These are phyloP conservation scores for Hydractinia echinata DNA, from an alignment of 30 jellyfish, hydroid and myxozoan genomes.

Conservation along the genomic window DNA sequence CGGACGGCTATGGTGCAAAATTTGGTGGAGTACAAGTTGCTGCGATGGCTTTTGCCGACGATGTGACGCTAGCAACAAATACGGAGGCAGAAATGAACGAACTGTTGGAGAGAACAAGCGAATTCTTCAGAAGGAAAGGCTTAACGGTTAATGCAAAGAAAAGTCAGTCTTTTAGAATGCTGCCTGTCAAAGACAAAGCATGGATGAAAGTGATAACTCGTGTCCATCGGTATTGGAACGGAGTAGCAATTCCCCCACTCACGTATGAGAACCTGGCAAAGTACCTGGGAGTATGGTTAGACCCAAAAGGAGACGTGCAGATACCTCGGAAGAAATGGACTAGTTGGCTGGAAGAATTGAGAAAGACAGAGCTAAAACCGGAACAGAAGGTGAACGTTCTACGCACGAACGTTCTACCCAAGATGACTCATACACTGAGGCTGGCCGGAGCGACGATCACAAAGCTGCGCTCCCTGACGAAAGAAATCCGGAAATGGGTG, in stretches of 20 bases:
- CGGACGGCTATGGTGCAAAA: conserved; percentile 8
- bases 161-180: background rate
- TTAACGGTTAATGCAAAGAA: background rate
- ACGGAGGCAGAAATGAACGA: background rate
- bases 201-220: background rate
- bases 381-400: background rate
- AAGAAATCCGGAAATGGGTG: background rate
- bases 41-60: conserved; percentile 13
- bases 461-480: background rate
- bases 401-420: background rate
- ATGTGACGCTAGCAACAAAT: background rate
- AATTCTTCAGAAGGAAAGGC: background rate
- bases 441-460: background rate
- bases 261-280: background rate
- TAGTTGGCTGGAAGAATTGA: background rate
- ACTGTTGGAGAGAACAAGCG: background rate
- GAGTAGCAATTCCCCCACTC: background rate
- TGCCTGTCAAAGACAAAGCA: background rate
- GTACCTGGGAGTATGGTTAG: conserved; percentile 7
- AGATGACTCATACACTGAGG: background rate
- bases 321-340: background rate
- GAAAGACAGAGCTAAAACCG: background rate
- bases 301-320: conserved; percentile 2
- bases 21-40: background rate
- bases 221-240: background rate